Base-by-base conservation (phyloP, 2,113 vertebrate genomes). In the Varanus salvator region DNA sequence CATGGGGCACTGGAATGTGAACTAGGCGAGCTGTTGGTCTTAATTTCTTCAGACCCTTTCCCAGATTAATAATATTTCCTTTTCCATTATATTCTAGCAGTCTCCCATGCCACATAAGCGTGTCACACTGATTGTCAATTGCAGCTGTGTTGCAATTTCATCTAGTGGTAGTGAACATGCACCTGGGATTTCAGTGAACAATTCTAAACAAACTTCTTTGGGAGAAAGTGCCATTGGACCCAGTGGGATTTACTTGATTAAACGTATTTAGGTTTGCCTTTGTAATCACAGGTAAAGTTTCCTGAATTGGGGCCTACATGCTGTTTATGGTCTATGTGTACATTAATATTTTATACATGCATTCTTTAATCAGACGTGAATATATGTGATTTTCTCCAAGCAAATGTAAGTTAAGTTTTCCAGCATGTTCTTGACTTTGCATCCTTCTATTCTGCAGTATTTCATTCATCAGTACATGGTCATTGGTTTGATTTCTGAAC, bases 401-500 rank as follows among this genome's bases (percentile, higher is more conserved):
- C 52, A 21, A n/a, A 0, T 3, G 3, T 34, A 31, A 80, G 38
- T 87, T 88, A 64, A 85, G 4, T 77, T 77, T 84, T 75, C n/a
- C 31, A 44, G 14, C 17, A 86, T 52, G 77, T 27, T 90, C 87
- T 78, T 1, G 0, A 8, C 44, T 87, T 82, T 69, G 5, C 76
- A 17, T 85, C 88, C 14, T 75, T 91, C 52, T 11, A 77, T 91
- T 66, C 86, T 9, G 9, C 21, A 29, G 74, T 64, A 64, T 84
- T 87, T 87, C 75, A 88, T 85, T 85, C 74, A 91, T 84, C 74
- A 88, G 75, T 81, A 11, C 6, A 80, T 8, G 88, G 74, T 93
- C 34, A 90, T 6, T 93, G 57, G 17, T 64, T 91, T 88, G 23
- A 72, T 89, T 94, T 95, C 90, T 94, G 29, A 87, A 29, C 85